Conservation (phyloP, 2,113 vertebrate species). For the Anhinga anhinga region DNA sequence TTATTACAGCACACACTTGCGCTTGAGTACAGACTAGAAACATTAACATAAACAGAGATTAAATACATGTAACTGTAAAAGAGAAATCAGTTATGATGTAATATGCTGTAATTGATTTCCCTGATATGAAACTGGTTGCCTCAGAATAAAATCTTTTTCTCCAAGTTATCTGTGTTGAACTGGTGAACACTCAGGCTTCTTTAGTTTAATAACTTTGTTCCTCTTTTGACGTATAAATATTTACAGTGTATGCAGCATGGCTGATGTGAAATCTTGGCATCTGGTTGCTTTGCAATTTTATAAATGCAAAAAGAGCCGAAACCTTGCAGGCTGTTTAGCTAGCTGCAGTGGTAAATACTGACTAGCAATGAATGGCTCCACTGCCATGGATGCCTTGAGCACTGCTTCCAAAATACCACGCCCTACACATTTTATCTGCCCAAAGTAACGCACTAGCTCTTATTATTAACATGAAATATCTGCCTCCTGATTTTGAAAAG, state of each 20-base stretch:
- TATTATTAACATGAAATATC: not conserved
- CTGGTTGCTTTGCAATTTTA: not conserved
- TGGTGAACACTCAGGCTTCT: not conserved
- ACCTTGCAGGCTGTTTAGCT: not conserved
- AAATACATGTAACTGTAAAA: not conserved
- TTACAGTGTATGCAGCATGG: not conserved
- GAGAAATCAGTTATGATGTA: not conserved
- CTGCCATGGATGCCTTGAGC: not conserved
- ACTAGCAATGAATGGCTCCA: not conserved
- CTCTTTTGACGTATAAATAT: not conserved
- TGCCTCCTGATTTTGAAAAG: not conserved
- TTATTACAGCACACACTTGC: not conserved
- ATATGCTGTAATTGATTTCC: not conserved
- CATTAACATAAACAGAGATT: not conserved
- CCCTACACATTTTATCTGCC: not conserved
- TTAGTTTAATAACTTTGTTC: not conserved
- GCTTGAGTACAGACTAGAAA: not conserved
- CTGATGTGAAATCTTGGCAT: not conserved
- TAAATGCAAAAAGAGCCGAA: not conserved
- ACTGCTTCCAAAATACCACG: not conserved
- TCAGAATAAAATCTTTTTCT: not conserved
- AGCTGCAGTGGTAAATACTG: not conserved
- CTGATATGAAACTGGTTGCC: not conserved
- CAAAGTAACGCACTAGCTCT: not conserved
- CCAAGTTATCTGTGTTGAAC: not conserved